Base-by-base conservation (phyloP, 2,888 invertebrate species). In the Copidosoma aretas region DNA sequence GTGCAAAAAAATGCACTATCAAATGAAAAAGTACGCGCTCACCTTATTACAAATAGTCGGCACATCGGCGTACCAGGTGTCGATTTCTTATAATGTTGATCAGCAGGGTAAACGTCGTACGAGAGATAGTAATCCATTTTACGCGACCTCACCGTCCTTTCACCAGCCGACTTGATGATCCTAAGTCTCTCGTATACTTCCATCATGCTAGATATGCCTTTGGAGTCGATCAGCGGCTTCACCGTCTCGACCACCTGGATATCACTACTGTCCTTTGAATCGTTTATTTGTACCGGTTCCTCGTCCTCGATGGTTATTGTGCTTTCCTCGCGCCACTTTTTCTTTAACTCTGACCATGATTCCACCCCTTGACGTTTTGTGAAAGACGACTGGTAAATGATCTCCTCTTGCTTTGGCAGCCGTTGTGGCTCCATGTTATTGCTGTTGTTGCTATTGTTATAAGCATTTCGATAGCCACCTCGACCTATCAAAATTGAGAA, bases 271-370 rank as follows among this genome's bases (percentile, higher is more conserved):
- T 79, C 77, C 2, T 58, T 64, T 12, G 68, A 25, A 17, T 75
- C 76, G 15, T 51, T 74, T 60, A 71, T 64, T 32, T 64, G 46
- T 10, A 22, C 32, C 15, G 69, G 64, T 10, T 82, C 81, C 49
- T 83, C 82, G 56, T 82, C 83, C 5, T 83, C 82, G 51, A 84
- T 83, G 1, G 81, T 81, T 10, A 84, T 83, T 0, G 81, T 83
- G 58, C 79, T 80, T 25, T 79, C 80, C 10, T 84, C 83, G 19
- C 76, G 75, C 82, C 82, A 82, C 61, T 77, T 82, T 56, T 74
- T 75, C 60, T 82, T 84, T 19, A 82, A 69, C 59, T 83, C 81
- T 0, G 74, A 43, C 83, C 83, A 84, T 0, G 82, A 78, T 0
- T 71, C 70, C 39, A 75, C 72, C n/a, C 76, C 79, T 5, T 79